Evolutionary conservation across 2,888 invertebrate genomes (phyloP).

Genomic region (Dermolepida albohirtum): DNA sequence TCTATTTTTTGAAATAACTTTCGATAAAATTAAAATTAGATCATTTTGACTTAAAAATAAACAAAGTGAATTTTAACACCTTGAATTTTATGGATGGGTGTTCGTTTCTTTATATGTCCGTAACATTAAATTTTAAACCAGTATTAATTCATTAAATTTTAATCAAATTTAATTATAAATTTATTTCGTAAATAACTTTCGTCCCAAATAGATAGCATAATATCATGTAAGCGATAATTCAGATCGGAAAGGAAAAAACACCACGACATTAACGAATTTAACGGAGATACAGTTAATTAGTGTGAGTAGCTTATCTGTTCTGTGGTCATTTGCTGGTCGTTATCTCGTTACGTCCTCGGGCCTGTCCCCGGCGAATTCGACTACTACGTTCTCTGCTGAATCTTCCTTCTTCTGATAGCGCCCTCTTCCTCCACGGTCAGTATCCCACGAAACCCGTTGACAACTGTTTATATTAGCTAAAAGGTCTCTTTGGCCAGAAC

Average conservation of each 20-base stretch:
- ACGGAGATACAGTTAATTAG: slow-evolving; percentile 24
- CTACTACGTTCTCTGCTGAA: neutral
- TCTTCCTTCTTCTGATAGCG: slow-evolving; percentile 13
- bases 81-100: no score
- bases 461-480: slow-evolving; percentile 27
- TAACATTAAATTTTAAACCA: no score
- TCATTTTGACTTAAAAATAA: no score
- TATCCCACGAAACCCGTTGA: slow-evolving; percentile 5
- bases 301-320: slow-evolving; percentile 20
- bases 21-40: no score
- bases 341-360: slow-evolving; percentile 26
- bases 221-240: neutral
- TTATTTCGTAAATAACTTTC: no score
- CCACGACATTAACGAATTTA: neutral
- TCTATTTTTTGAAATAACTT: no score
- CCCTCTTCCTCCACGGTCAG: neutral
- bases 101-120: no score
- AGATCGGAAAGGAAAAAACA: slow-evolving; percentile 1
- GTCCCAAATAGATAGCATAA: neutral
- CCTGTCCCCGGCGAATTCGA: neutral
- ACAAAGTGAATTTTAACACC: no score
- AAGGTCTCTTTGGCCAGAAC: slow-evolving; percentile 3
- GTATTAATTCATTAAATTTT: no score
- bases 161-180: no score
- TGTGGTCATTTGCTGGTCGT: slow-evolving; percentile 30